A percentile compares a stretch with the other conserved stretches of the same genome.
Evolutionary conservation across 1,140 invertebrate species (phyloP).

Genomic region (Cylas formicarius): DNA sequence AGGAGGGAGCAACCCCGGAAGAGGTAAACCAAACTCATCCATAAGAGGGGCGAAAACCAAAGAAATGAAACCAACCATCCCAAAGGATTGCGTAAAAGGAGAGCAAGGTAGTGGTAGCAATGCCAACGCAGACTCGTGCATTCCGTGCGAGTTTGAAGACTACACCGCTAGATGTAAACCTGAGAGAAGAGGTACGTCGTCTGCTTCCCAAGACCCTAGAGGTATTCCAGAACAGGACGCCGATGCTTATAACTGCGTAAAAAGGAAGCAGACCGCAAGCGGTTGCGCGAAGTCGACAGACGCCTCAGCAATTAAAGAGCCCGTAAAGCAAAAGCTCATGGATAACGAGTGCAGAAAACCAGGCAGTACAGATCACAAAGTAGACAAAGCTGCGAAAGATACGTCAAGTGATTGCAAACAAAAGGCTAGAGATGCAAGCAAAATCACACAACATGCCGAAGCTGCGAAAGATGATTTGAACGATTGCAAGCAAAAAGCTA

Average conservation of each 20-base stretch:
- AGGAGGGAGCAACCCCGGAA: constrained; percentile 1
- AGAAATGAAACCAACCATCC: too few species aligned
- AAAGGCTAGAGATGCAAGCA: neutral
- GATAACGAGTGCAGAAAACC: too few species aligned
- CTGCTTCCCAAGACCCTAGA: neutral
- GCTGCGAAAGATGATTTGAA: too few species aligned
- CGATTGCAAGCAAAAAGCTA: too few species aligned
- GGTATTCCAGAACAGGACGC: constrained; percentile 6
- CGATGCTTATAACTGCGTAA: too few species aligned
- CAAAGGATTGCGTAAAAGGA: too few species aligned
- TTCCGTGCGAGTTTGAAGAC: constrained; percentile 6
- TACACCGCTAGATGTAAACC: constrained; percentile 2
- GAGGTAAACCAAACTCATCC: too few species aligned
- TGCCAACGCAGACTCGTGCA: constrained; percentile 2
- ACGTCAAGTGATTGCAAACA: neutral
- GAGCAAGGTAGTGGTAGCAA: constrained; percentile 1
- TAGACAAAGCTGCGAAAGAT: neutral
- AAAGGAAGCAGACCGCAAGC: too few species aligned
- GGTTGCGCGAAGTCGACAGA: neutral
- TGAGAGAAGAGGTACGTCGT: neutral
- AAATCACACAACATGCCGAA: too few species aligned
- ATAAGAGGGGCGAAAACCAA: too few species aligned
- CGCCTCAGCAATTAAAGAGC: neutral
- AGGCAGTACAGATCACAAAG: too few species aligned
- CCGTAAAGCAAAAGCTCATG: neutral